Evolutionary conservation across 2,888 invertebrate species (phyloP).

Genomic region (Athalia cordata): DNA sequence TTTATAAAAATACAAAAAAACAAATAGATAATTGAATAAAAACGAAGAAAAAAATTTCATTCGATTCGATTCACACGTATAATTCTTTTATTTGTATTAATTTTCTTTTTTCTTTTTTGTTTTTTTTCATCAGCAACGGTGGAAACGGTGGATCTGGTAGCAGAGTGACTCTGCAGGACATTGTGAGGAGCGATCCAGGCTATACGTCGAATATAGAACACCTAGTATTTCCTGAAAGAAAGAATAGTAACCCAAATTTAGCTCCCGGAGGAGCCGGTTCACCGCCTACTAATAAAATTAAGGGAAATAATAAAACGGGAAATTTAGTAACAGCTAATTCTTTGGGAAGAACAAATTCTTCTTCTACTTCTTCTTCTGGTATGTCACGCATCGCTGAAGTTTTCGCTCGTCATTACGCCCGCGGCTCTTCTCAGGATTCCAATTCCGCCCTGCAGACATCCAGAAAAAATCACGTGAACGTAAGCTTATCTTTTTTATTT

Average conservation of each 20-base stretch:
- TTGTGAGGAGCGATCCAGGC: conserved; percentile 74
- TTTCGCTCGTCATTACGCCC: conserved; percentile 72
- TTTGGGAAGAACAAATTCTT: no score
- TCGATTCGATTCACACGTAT: no score
- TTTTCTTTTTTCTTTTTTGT: conserved; percentile 24
- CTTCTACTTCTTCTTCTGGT: conserved; percentile 51
- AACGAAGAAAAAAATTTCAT: neutral
- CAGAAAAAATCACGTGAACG: conserved; percentile 66
- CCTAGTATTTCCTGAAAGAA: conserved; percentile 76
- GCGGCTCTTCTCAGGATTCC: conserved; percentile 65
- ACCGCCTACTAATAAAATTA: conserved; percentile 46
- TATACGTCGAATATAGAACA: conserved; percentile 78
- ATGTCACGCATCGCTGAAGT: conserved; percentile 76
- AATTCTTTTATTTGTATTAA: no score
- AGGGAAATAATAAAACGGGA: conserved; percentile 49
- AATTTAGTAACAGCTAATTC: conserved; percentile 54
- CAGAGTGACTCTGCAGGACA: conserved; percentile 68
- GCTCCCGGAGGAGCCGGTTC: conserved; percentile 55
- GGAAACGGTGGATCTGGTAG: conserved; percentile 56
- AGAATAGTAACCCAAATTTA: conserved; percentile 73
- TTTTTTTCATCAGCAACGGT: conserved; percentile 59
- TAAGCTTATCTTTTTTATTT: conserved; percentile 50
- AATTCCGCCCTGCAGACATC: conserved; percentile 53
- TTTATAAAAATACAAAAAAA: neutral
- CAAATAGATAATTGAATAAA: neutral